Percentiles rank a stretch among this genome's conserved stretches.
phyloP scores from a whole-genome alignment of 1,140 invertebrate genomes.

The Bombus turneri region DNA sequence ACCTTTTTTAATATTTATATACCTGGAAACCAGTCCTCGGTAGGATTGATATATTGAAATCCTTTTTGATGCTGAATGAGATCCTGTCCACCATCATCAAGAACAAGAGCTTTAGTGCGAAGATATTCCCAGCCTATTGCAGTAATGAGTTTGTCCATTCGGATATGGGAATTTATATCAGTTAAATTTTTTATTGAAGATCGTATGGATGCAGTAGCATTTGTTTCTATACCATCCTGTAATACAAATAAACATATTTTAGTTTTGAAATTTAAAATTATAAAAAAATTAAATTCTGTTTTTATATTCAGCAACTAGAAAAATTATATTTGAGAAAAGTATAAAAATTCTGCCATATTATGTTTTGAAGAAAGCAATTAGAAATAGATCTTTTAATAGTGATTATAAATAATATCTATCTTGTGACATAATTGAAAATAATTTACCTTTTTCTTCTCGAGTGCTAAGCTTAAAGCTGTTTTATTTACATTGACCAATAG shows the following conservation, averaged over 20 bases:
- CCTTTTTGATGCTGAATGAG: conserved; percentile 88
- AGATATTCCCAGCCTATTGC: conserved; percentile 92
- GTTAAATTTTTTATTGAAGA: conserved; percentile 91
- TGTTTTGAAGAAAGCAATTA: neutral
- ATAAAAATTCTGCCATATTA: neutral
- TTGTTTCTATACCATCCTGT: conserved; percentile 86
- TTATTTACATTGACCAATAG: conserved; percentile 93
- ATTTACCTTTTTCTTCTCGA: conserved; percentile 86
- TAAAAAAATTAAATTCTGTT: neutral
- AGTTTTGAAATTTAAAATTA: no score
- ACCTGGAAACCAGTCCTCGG: conserved; percentile 94
- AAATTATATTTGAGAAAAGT: neutral
- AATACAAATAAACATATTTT: conserved; percentile 42
- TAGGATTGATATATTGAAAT: conserved; percentile 93
- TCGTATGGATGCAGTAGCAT: conserved; percentile 91
- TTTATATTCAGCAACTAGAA: neutral
- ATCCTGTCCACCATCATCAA: conserved; percentile 87
- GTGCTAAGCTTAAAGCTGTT: conserved; percentile 85
- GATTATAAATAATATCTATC: neutral
- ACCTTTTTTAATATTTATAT: conserved; percentile 18
- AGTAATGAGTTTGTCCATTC: conserved; percentile 86
- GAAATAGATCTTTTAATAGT: neutral
- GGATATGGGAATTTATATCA: conserved; percentile 88
- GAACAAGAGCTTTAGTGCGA: conserved; percentile 85
- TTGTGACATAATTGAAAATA: neutral